phyloP scores from a whole-genome alignment of 1,140 invertebrate species.

The Megalonaias nervosa region DNA sequence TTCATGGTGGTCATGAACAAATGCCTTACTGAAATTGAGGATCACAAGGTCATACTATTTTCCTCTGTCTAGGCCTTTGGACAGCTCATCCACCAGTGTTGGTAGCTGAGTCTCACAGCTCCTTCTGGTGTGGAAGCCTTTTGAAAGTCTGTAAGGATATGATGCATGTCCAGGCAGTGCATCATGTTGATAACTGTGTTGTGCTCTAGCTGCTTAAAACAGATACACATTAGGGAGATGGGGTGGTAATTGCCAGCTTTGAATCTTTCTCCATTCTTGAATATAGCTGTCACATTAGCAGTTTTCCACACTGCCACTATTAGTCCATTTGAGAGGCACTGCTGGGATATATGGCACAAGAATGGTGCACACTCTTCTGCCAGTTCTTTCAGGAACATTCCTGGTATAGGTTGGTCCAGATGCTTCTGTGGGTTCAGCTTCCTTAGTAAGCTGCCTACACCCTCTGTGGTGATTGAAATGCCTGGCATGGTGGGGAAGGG shows the following conservation, averaged over 20 bases:
- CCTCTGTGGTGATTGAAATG: too few species aligned
- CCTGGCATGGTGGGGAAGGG: too few species aligned
- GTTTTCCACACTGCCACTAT: conserved; percentile 20
- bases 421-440: too few species aligned
- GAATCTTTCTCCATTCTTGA: conserved; percentile 26
- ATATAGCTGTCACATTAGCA: conserved; percentile 18
- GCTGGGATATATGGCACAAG: not conserved
- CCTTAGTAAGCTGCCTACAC: too few species aligned
- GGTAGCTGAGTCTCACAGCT: conserved; percentile 1
- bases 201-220: conserved; percentile 32
- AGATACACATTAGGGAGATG: conserved; percentile 35
- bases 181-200: conserved; percentile 23
- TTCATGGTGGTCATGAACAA: not conserved
- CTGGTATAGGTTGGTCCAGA: too few species aligned
- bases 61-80: not conserved
- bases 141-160: conserved; percentile 24
- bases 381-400: too few species aligned
- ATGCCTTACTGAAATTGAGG: conserved; percentile 4
- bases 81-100: not conserved
- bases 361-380: too few species aligned
- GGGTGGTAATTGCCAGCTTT: conserved; percentile 10
- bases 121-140: not conserved
- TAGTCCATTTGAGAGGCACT: conserved; percentile 4
- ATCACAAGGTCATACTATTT: conserved; percentile 2
- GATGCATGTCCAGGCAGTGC: conserved; percentile 16